Evolutionary conservation across 2,113 vertebrate genomes (phyloP).

Genomic region (Xenotilapia longispinis): DNA sequence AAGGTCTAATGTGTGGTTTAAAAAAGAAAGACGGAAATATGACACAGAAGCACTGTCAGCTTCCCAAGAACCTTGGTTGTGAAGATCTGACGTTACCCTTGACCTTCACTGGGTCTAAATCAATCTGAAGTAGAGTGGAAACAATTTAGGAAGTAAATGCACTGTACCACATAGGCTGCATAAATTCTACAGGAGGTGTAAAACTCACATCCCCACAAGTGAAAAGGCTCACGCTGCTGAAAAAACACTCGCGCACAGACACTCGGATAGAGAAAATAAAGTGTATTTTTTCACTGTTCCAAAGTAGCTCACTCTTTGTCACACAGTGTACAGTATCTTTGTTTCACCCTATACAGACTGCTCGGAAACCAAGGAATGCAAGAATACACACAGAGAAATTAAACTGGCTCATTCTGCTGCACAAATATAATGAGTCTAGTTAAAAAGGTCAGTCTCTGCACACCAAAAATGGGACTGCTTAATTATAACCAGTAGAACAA

Average conservation of each 20-base stretch:
- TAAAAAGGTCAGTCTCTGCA: background rate
- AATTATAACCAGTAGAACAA: conserved; percentile 38
- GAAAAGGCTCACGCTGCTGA: conserved; percentile 20
- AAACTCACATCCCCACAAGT: background rate
- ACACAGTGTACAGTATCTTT: conserved; percentile 20
- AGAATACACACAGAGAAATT: conserved; percentile 9
- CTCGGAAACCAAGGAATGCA: conserved; percentile 23
- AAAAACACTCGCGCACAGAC: background rate
- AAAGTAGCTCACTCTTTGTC: background rate
- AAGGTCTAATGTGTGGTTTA: background rate
- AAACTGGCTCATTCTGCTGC: background rate
- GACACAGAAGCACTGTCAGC: background rate
- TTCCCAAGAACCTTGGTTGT: background rate
- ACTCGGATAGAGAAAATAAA: conserved; percentile 7
- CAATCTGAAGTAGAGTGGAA: background rate
- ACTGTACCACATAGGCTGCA: conserved; percentile 86
- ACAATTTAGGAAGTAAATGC: conserved; percentile 78
- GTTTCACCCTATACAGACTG: background rate
- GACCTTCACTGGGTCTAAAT: background rate
- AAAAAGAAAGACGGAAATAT: background rate
- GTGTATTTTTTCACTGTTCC: conserved; percentile 13
- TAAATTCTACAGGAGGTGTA: conserved; percentile 77
- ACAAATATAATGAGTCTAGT: background rate
- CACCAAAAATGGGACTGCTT: conserved; percentile 27
- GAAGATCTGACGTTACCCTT: background rate